These are phyloP conservation scores for Cebus imitator DNA, from an alignment of 2,113 vertebrate species.

Conservation along the genomic window DNA sequence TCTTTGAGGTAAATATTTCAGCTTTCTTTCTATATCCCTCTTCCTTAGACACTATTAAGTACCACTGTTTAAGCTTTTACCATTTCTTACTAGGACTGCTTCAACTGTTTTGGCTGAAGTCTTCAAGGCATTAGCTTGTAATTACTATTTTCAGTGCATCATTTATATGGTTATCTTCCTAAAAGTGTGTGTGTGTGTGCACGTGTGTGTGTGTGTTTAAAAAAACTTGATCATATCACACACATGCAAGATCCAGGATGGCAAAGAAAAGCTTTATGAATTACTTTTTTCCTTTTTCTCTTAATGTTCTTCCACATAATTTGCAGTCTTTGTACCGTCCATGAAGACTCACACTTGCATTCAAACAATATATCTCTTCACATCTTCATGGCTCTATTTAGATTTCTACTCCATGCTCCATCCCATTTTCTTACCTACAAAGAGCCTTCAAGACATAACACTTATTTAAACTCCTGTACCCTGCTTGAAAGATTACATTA, in stretches of 20 bases:
- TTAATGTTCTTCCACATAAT: not conserved
- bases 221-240: not conserved
- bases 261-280: not conserved
- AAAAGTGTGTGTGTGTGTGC: not conserved
- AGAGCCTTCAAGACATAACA: not conserved
- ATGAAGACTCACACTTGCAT: not conserved
- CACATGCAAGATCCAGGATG: not conserved
- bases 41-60: not conserved
- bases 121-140: not conserved
- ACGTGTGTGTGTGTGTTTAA: rapidly evolving
- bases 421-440: not conserved
- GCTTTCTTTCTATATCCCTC: not conserved
- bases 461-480: not conserved
- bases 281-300: not conserved
- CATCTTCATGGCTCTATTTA: not conserved
- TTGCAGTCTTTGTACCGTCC: not conserved
- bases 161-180: not conserved
- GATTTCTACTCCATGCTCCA: not conserved
- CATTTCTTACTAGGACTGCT: not conserved
- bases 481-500: not conserved
- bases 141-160: not conserved
- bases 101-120: not conserved
- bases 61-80: not conserved
- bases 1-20: not conserved
- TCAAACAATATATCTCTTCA: not conserved